Evolutionary conservation across 2,797 vertebrate genomes (phyloP).

Genomic region (Microtus obscurus): DNA sequence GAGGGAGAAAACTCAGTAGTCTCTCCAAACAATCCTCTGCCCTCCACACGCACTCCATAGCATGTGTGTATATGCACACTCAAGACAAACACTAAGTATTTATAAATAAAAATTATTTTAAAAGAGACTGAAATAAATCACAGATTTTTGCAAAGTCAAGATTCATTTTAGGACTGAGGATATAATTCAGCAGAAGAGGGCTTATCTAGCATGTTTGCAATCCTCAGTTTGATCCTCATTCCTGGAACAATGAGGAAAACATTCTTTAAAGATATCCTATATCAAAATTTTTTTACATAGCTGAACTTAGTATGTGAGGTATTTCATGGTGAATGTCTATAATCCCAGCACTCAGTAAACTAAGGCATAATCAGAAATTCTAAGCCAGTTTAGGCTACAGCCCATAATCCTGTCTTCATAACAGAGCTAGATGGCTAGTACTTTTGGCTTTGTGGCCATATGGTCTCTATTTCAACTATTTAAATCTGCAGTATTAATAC

Average conservation of each 20-base stretch:
- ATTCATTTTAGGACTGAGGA: neutral
- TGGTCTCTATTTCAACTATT: neutral
- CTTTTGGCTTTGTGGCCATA: neutral
- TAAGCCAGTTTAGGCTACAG: too few species aligned
- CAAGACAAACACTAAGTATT: neutral
- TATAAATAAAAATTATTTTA: neutral
- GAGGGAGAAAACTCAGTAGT: neutral
- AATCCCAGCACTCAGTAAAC: neutral
- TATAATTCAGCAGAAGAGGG: neutral
- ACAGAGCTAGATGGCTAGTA: neutral
- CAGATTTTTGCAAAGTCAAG: neutral
- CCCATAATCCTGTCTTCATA: neutral
- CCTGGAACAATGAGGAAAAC: neutral
- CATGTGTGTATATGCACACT: neutral
- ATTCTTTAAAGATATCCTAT: neutral
- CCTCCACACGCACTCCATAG: neutral
- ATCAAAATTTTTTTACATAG: neutral
- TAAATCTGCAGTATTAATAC: neutral
- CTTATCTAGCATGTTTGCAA: neutral
- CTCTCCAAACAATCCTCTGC: neutral
- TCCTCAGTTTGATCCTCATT: neutral
- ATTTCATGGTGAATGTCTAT: neutral
- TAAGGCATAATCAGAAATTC: neutral
- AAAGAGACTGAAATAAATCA: neutral
- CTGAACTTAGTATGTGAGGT: neutral